These are phyloP conservation scores for Ormyrus nitidulus DNA, from an alignment of 2,888 invertebrate genomes.

Conservation along the genomic window DNA sequence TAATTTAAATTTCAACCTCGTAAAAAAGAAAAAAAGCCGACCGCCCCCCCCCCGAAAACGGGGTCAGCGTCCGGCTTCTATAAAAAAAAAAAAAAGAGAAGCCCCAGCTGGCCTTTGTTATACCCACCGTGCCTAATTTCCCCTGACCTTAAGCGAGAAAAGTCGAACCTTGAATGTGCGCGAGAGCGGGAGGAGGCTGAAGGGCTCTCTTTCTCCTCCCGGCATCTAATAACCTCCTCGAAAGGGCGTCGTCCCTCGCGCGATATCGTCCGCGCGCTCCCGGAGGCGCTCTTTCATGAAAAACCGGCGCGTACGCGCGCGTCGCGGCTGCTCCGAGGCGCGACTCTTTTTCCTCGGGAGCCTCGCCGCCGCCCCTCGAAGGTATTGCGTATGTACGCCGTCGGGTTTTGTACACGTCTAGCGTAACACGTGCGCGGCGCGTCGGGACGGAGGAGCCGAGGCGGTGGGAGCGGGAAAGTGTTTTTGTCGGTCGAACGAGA, in stretches of 20 bases:
- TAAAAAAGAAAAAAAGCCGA: constrained; percentile 19
- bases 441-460: no score
- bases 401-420: background rate
- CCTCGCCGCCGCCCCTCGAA: background rate
- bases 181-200: background rate
- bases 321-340: background rate
- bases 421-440: background rate
- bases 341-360: constrained; percentile 7
- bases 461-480: no score
- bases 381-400: no score
- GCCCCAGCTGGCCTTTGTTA: constrained; percentile 11
- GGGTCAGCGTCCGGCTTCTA: no score
- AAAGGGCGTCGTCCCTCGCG: constrained; percentile 44
- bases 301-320: constrained; percentile 21
- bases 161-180: background rate
- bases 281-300: constrained; percentile 19
- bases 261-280: background rate
- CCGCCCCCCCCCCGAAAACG: background rate
- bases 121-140: constrained; percentile 32
- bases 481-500: no score
- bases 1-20: background rate
- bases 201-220: background rate
- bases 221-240: constrained; percentile 40
- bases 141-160: constrained; percentile 38
- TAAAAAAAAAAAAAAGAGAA: no score